Base-by-base conservation (phyloP, 2,113 vertebrate genomes). In the Tenebrosternarchus preto region DNA sequence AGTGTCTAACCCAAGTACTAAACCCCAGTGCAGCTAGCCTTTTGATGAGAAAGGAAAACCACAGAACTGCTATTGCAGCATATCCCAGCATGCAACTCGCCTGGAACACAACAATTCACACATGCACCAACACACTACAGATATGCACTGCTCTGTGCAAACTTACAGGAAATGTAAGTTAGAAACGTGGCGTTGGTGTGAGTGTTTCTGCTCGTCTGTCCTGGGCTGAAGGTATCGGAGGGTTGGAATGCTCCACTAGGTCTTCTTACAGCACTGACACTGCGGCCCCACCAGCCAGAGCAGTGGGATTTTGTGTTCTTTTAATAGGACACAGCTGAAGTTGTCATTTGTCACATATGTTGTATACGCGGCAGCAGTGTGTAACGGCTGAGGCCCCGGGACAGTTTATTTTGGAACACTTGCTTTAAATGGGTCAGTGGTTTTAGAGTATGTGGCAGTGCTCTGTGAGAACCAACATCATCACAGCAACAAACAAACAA, bases 321-420 rank as follows among this genome's bases (percentile, higher is more conserved):
- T 92, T 92, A 90, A 91, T 94, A 94, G 91, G 87, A 31, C 88
- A 87, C 90, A 91, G 92, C 91, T 92, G 92, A 92, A 87, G 85
- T 85, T 76, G 88, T 82, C 83, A 82, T 86, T 90, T 88, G 86
- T 80, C 80, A 36, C 55, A 80, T 33, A 75, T 85, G 87, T 87
- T 88, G 86, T 89, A 74, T 57, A 76, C 76, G 80, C 86, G 83
- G 83, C 88, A 83, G 86, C 86, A 81, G 77, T 46, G 7, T 24
- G 59, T n/a, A 24, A 36, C 3, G 6, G 61, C 12, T 11, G 69
- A 68, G 57, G 20, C 60, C 70, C 64, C 27, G 4, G 50, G 25
- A 43, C 6, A 43, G 27, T 77, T 55, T 36, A 22, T 71, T 74
- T 57, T 60, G 73, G 76, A 4, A 56, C 25, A 12, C 25, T 6